A percentile compares a stretch with the other conserved stretches of the same genome.
These are phyloP conservation scores for Motacilla alba DNA, from an alignment of 2,113 vertebrate species.

Conservation along the genomic window DNA sequence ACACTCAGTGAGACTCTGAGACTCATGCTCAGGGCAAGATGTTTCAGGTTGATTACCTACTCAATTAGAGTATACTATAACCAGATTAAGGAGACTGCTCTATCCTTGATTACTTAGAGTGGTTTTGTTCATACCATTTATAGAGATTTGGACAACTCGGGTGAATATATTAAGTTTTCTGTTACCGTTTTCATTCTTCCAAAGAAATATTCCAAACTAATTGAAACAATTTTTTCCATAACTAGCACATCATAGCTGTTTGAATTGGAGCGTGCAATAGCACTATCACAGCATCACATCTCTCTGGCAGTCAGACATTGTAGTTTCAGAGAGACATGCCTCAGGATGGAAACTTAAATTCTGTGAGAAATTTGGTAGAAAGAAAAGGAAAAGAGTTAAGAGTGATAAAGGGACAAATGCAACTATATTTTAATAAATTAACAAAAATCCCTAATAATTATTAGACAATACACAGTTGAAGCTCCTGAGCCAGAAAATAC, in stretches of 20 bases:
- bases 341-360: neutral
- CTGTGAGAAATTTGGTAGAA: neutral
- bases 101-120: neutral
- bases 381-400: neutral
- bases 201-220: neutral
- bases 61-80: neutral
- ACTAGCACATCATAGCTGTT: neutral
- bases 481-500: neutral
- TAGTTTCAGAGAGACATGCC: neutral
- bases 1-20: neutral
- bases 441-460: neutral
- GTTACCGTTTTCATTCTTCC: neutral
- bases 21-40: neutral
- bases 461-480: neutral
- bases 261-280: neutral
- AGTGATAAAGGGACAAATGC: neutral
- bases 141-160: neutral
- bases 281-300: neutral
- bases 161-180: neutral
- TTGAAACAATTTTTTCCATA: neutral
- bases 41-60: slow-evolving; percentile 22
- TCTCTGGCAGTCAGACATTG: neutral
- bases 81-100: neutral
- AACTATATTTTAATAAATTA: neutral
- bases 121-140: neutral